Percentiles rank a stretch among this genome's conserved stretches.
These are phyloP conservation scores for Rhyacophila brunnea DNA, from an alignment of 1,140 invertebrate species.

Conservation along the genomic window DNA sequence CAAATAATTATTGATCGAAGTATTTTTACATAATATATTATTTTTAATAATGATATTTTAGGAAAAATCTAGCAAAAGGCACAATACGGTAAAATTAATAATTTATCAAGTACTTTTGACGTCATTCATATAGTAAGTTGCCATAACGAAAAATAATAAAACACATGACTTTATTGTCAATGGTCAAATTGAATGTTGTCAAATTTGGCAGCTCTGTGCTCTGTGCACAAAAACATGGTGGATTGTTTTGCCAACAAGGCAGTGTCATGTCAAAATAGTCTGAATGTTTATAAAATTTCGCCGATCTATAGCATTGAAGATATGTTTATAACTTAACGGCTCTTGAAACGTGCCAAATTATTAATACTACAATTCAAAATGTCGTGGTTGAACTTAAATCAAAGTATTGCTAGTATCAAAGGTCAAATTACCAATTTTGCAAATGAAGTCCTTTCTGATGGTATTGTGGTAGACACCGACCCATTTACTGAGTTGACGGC, in stretches of 20 bases:
- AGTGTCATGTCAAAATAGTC: slow-evolving; percentile 51
- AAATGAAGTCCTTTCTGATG: slow-evolving; percentile 68
- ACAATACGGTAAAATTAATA: too few species aligned
- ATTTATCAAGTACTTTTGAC: too few species aligned
- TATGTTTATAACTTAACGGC: background rate
- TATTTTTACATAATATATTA: too few species aligned
- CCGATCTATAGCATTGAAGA: background rate
- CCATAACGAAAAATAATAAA: too few species aligned
- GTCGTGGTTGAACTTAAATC: slow-evolving; percentile 75
- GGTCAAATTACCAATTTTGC: slow-evolving; percentile 75
- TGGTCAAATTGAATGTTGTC: background rate
- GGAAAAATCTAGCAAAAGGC: too few species aligned
- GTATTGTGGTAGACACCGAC: slow-evolving; percentile 56
- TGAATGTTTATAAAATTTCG: slow-evolving; percentile 42
- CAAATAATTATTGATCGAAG: too few species aligned
- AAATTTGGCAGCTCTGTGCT: slow-evolving; percentile 12
- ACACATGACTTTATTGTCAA: too few species aligned
- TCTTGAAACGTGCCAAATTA: background rate
- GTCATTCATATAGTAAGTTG: too few species aligned
- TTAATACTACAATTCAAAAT: slow-evolving; percentile 50
- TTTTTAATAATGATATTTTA: too few species aligned
- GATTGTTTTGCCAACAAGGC: slow-evolving; percentile 54
- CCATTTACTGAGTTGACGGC: slow-evolving; percentile 46
- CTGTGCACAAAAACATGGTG: slow-evolving; percentile 12
- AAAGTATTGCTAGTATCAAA: slow-evolving; percentile 70